Evolutionary conservation across 2,888 invertebrate species (phyloP), one percentile per base, ranked within the genome.

Genomic region (Adelphocoris suturalis): DNA sequence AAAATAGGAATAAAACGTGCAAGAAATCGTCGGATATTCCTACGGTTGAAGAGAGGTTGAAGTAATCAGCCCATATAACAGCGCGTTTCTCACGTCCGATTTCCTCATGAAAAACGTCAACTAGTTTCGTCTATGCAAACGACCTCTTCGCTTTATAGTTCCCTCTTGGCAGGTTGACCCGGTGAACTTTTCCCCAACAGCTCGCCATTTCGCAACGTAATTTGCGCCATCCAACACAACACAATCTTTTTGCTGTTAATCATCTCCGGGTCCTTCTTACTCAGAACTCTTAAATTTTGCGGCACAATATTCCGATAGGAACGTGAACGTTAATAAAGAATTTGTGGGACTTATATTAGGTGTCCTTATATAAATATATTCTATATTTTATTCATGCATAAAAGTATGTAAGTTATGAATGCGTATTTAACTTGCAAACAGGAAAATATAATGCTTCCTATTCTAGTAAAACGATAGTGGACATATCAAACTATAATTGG

Each of bases 131-230:
- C 23, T 19, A 23, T 68, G 68, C 68, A 68, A 68, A 68, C 68
- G 68, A 61, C 52, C 37, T 52, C 52, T 14, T 61, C n/a, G 19
- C n/a, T 61, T 61, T 9, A 61, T 61, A 9, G 61, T 61, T 61
- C 61, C 61, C 12, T 52, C 52, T 68, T 68, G 68, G 27, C 68
- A 68, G 68, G 27, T 68, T 68, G 68, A 68, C 68, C 68, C 68
- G 23, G 23, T 68, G 68, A 68, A 68, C 68, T 68, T 68, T 61
- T 61, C 61, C 23, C 27, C 27, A 68, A 68, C 68, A 52, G 13
- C 52, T 52, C 16, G 52, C 52, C 13, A 52, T 52, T 68, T 19
- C 68, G 68, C 68, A 68, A 68, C 12, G 19, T 5, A 23, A 12
- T 23, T 68, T 68, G 11, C 23, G 9, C 68, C n/a, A 68, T 23